Evolutionary conservation across 2,113 vertebrate species (phyloP).

Genomic region (Callocephalon fimbriatum): DNA sequence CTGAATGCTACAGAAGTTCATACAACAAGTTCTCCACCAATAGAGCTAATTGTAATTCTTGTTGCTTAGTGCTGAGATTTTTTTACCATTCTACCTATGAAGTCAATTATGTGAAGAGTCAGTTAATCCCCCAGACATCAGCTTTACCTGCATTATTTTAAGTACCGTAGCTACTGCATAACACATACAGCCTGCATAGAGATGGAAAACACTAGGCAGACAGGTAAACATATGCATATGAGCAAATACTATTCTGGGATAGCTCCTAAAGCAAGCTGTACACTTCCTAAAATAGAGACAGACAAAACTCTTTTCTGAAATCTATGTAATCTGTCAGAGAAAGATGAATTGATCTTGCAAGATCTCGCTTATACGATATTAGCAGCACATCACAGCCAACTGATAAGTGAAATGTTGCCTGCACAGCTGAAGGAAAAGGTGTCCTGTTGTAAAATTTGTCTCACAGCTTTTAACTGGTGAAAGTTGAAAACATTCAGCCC

Average conservation of each 20-base stretch:
- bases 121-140: constrained; percentile 24
- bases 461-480: background rate
- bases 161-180: background rate
- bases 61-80: background rate
- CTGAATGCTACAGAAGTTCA: background rate
- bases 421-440: background rate
- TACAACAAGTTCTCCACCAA: background rate
- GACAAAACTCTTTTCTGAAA: background rate
- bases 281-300: constrained; percentile 13
- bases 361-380: background rate
- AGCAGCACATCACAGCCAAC: background rate
- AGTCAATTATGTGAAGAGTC: constrained; percentile 10
- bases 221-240: constrained; percentile 6
- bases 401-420: background rate
- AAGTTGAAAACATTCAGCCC: background rate
- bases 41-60: background rate
- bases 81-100: background rate
- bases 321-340: background rate
- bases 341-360: background rate
- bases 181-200: background rate
- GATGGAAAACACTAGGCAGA: background rate
- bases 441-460: background rate
- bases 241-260: background rate
- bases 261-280: background rate
- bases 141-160: constrained; percentile 18